phyloP scores from a whole-genome alignment of 2,113 vertebrate genomes.

The Ophthalmolycus amberensis region DNA sequence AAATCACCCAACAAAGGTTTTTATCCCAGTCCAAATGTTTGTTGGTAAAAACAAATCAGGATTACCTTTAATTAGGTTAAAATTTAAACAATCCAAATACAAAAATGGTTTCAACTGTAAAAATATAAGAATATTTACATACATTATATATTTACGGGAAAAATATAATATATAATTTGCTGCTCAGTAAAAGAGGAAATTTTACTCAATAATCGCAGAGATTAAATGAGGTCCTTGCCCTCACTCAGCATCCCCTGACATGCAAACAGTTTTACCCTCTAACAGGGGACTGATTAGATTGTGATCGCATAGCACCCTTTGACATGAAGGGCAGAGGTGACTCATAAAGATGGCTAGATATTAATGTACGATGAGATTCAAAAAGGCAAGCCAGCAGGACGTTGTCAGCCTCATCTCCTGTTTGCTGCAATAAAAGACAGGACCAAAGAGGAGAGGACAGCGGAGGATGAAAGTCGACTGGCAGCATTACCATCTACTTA shows the following conservation, averaged over 20 bases:
- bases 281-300: neutral
- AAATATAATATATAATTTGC: neutral
- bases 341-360: conserved; percentile 5
- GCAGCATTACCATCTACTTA: conserved; percentile 39
- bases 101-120: neutral
- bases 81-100: neutral
- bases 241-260: neutral
- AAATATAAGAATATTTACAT: neutral
- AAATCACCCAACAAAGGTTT: neutral
- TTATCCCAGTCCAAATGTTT: conserved; percentile 3
- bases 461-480: conserved; percentile 21
- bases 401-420: conserved; percentile 1
- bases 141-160: no score
- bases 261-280: neutral
- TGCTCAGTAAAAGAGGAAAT: neutral
- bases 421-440: conserved; percentile 15
- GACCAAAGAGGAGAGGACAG: conserved; percentile 11
- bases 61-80: neutral
- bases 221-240: neutral
- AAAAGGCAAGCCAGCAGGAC: conserved; percentile 7
- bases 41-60: neutral
- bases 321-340: conserved; percentile 7
- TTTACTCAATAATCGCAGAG: neutral
- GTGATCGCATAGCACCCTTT: neutral
- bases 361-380: neutral